Conservation (phyloP, 2,797 vertebrate genomes). For the Gephyroberyx darwinii region DNA sequence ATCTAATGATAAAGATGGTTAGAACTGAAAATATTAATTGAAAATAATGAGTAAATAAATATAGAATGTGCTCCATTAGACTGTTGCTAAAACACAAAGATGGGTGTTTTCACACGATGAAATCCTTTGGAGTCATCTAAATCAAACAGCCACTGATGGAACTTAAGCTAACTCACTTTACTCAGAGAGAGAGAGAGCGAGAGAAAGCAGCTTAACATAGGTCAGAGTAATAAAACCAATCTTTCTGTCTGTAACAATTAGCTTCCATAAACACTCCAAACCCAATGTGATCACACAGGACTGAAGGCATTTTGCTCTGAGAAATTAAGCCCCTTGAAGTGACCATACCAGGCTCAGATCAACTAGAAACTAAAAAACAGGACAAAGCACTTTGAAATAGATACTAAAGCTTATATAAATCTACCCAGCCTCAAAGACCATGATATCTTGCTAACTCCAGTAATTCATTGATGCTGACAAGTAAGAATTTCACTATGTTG, state of each 20-base stretch:
- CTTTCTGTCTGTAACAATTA: neutral
- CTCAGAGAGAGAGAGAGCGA: neutral
- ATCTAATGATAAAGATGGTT: neutral
- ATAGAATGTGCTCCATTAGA: neutral
- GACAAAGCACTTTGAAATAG: conserved; percentile 6
- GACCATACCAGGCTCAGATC: neutral
- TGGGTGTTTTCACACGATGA: neutral
- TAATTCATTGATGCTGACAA: conserved; percentile 11
- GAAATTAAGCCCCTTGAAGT: neutral
- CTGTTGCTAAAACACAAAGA: neutral
- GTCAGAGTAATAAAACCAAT: neutral
- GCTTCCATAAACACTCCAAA: conserved; percentile 4
- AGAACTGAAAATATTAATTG: neutral
- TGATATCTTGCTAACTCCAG: neutral
- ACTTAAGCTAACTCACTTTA: neutral
- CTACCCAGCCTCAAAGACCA: neutral
- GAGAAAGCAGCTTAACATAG: neutral
- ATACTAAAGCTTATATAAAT: neutral
- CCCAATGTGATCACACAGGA: neutral
- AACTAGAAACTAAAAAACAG: neutral
- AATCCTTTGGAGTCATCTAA: neutral
- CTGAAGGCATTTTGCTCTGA: neutral
- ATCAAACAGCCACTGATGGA: neutral
- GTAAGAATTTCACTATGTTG: neutral
- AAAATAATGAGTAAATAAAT: neutral